Percentiles rank a stretch among this genome's conserved stretches.
phyloP scores from a whole-genome alignment of 2,797 vertebrate species.

The Gobionotothen gibberifrons region DNA sequence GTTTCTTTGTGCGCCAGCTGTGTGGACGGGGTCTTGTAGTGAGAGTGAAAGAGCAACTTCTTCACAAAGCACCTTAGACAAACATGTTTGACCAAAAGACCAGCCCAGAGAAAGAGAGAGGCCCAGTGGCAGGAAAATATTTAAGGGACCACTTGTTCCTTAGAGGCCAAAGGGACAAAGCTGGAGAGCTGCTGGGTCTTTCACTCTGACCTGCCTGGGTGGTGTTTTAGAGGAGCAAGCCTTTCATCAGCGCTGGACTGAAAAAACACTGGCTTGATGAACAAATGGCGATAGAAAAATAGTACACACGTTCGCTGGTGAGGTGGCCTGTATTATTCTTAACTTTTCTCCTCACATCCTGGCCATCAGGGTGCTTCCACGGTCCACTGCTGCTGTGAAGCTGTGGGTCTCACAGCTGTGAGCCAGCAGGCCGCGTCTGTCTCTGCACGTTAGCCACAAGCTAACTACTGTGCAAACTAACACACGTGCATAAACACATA shows the following conservation, averaged over 20 bases:
- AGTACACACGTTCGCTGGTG: conserved; percentile 24
- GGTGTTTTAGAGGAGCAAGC: conserved; percentile 39
- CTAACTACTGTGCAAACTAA: conserved; percentile 31
- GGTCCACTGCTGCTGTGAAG: conserved; percentile 65
- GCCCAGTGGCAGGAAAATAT: conserved; percentile 51
- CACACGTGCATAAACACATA: neutral
- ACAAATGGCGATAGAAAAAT: conserved; percentile 36
- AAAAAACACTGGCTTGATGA: conserved; percentile 46
- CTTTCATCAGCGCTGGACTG: conserved; percentile 69
- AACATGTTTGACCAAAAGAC: conserved; percentile 63
- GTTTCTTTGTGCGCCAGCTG: conserved; percentile 45
- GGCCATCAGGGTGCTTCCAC: conserved; percentile 57
- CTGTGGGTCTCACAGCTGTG: conserved; percentile 58
- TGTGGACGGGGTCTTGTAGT: conserved; percentile 39
- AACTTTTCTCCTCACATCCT: conserved; percentile 59
- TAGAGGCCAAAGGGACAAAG: conserved; percentile 58
- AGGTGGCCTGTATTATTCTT: conserved; percentile 52
- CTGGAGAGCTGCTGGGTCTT: conserved; percentile 58
- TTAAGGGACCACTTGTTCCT: conserved; percentile 63
- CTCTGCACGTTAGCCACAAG: conserved; percentile 3
- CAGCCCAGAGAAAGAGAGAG: conserved; percentile 46
- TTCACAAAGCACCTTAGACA: conserved; percentile 62
- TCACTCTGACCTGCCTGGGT: conserved; percentile 55
- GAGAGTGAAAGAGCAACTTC: conserved; percentile 58
- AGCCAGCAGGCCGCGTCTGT: conserved; percentile 21